Base-by-base conservation (phyloP, 1,140 invertebrate genomes). In the Drosophila gunungcola region DNA sequence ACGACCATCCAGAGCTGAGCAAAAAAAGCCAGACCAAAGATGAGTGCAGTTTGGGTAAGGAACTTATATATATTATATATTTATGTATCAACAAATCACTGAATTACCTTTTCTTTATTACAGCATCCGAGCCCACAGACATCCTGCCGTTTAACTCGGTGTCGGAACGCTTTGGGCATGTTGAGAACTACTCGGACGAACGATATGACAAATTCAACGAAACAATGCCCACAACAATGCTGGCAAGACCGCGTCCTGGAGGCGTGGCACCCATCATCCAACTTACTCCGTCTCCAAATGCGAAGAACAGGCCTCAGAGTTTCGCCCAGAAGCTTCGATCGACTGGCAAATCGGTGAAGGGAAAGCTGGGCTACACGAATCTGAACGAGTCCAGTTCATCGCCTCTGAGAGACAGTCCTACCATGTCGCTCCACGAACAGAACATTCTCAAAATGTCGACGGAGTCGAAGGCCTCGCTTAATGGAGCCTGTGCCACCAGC, bases 321-420 rank as follows among this genome's bases (percentile, higher is more conserved):
- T 97, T 98, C 92, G 96, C 97, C 2, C 96, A 97, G 91, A 97
- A 97, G 80, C 93, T 97, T 38, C 93, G 96, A 3, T 97, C 96
- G 10, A 97, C 96, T 1, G 96, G 96, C 1, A 97, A 97, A 93
- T 96, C 95, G 57, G 96, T 97, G 0, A 97, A 96, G 91, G 96
- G 95, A 53, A 94, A 93, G 75, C 80, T 94, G 29, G 93, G 93
- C 34, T 94, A 94, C 58, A 93, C 93, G 0, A 94, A 94, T 86
- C 85, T 93, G 4, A 94, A 93, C 49, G 92, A 92, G 62, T 90
- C 91, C 3, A 91, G 94, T 2, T 95, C 95, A 54, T 96, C 96
- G 16, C 96, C 96, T 0, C 94, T 95, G 85, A 95, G 95, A 49
- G 94, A 94, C 10, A 93, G 94, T 91, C 94, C 95, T 2, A 94